Percentiles rank a stretch among this genome's conserved stretches.
phyloP scores from a whole-genome alignment of 2,797 vertebrate genomes.

The Eulemur albifrons region DNA sequence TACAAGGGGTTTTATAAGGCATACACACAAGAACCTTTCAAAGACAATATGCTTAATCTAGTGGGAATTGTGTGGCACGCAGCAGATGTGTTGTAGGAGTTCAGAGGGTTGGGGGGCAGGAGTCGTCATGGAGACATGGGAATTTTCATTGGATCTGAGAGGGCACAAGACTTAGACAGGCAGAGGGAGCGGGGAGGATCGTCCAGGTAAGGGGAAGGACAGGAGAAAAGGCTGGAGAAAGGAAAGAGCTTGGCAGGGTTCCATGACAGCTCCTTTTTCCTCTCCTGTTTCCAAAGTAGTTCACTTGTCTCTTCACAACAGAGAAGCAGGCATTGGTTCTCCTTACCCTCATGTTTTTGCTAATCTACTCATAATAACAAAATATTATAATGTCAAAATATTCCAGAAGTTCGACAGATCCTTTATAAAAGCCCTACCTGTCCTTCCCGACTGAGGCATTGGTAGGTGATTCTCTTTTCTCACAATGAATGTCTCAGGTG shows the following conservation, averaged over 20 bases:
- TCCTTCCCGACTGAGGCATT: background rate
- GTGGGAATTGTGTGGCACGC: background rate
- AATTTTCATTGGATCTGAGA: background rate
- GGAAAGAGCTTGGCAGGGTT: background rate
- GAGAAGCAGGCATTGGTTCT: background rate
- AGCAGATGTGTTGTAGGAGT: background rate
- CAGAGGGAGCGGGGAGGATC: background rate
- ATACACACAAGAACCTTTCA: constrained; percentile 50
- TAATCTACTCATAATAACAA: background rate
- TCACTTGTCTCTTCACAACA: background rate
- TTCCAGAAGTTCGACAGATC: background rate
- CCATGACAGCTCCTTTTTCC: background rate
- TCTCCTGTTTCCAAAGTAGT: background rate
- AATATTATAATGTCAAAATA: background rate
- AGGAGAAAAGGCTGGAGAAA: background rate
- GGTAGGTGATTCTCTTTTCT: background rate
- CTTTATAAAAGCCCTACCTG: background rate
- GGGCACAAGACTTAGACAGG: background rate
- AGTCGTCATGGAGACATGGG: background rate
- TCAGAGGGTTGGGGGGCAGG: background rate
- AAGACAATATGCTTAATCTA: constrained; percentile 48
- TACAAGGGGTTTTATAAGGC: constrained; percentile 51
- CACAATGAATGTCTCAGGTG: background rate
- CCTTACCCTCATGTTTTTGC: background rate
- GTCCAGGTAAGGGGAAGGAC: background rate